Percentiles rank a stretch among this genome's conserved stretches.
Evolutionary conservation across 2,797 vertebrate genomes (phyloP).

Genomic region (Hephaestus fuliginosus): DNA sequence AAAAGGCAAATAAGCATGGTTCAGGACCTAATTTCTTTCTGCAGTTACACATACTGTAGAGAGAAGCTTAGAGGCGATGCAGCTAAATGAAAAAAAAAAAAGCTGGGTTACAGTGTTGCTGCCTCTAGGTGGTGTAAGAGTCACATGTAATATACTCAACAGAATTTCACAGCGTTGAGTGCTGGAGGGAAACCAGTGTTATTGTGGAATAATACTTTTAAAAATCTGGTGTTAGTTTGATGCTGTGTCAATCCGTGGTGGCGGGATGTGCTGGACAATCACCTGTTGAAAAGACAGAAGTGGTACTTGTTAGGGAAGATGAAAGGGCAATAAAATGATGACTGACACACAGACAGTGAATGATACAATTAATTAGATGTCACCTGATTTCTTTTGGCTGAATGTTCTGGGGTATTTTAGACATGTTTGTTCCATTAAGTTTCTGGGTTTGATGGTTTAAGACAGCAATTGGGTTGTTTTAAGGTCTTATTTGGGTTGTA

Average conservation of each 20-base stretch:
- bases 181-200: slow-evolving; percentile 1
- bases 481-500: background rate
- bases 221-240: slow-evolving; percentile 35
- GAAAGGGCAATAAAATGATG: background rate
- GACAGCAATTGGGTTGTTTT: background rate
- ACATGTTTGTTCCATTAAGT: background rate
- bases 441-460: background rate
- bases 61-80: background rate
- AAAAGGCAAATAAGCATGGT: slow-evolving; percentile 15
- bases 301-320: background rate
- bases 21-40: background rate
- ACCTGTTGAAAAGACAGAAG: slow-evolving; percentile 57
- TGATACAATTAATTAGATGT: background rate
- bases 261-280: slow-evolving; percentile 52
- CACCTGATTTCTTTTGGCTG: background rate
- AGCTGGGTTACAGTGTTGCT: background rate
- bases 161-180: background rate
- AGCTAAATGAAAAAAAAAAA: background rate
- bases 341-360: background rate
- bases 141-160: background rate
- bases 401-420: background rate
- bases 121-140: background rate
- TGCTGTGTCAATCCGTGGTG: slow-evolving; percentile 16
- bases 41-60: background rate
- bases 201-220: background rate